Base-by-base conservation (phyloP, 2,113 vertebrate genomes). In the Apteryx mantelli region DNA sequence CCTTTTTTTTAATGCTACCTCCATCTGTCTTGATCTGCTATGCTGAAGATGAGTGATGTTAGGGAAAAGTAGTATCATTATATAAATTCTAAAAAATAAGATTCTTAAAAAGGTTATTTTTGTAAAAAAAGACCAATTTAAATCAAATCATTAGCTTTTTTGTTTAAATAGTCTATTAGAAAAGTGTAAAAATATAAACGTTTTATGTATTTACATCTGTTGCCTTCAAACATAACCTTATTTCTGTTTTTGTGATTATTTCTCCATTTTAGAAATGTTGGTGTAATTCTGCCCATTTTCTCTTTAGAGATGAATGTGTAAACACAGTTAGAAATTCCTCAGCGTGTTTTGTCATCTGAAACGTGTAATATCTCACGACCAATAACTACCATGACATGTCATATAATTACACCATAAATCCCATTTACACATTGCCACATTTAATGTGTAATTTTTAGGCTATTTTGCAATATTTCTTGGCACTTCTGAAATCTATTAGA, bases 361-460 rank as follows among this genome's bases (percentile, higher is more conserved):
- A 92, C 7, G 1, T 61, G 26, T 65, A 90, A 65, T 77, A 84
- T 92, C 95, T 93, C 55, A 79, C 22, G 4, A 25, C 74, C 82
- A 97, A 74, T 95, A 95, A 92, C 92, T 83, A 74, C 46, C 61
- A 19, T 81, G 88, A 24, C 77, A 73, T 84, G n/a, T 86, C 93
- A 93, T 91, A 78, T 91, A 93, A 95, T 96, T 95, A 64, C 74
- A 76, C 81, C 36, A 40, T 95, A 93, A 95, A 93, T 97, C 88
- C 92, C 65, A 34, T 60, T 32, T 58, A 60, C 56, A 83, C 40
- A 24, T 61, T 76, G 56, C 28, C 25, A 0, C 42, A 89, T 79
- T 84, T 76, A 64, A 86, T 87, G 17, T 65, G 30, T 34, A 89
- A 92, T 92, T 91, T 22, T 94, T 61, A 78, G 65, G 38, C 42